Percentiles rank a stretch among this genome's conserved stretches.
These are phyloP conservation scores for Drosophila lowei DNA, from an alignment of 1,140 invertebrate genomes.

Conservation along the genomic window DNA sequence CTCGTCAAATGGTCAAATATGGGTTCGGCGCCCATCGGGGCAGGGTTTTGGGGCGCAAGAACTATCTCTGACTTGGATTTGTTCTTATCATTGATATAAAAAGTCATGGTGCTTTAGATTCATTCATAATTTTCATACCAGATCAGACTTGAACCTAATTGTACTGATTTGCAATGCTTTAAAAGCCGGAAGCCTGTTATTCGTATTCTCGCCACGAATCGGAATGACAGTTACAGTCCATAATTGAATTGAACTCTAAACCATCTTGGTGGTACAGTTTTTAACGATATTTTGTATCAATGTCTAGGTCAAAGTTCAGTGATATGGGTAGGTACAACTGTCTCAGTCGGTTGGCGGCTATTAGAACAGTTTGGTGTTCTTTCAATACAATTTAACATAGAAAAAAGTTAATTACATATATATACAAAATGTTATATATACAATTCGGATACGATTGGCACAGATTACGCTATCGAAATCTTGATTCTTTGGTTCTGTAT, in stretches of 20 bases:
- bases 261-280: no score
- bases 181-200: no score
- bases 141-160: no score
- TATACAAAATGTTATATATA: conserved; percentile 64
- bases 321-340: background rate
- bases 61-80: no score
- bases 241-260: no score
- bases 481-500: conserved; percentile 21
- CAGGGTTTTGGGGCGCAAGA: no score
- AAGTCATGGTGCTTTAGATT: no score
- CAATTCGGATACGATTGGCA: conserved; percentile 77
- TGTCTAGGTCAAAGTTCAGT: background rate
- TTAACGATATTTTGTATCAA: background rate
- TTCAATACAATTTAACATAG: conserved; percentile 56
- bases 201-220: background rate
- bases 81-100: no score
- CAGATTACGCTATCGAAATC: conserved; percentile 69
- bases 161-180: no score
- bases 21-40: no score
- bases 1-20: no score
- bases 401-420: conserved; percentile 59
- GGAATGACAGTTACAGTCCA: conserved; percentile 19
- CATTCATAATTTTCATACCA: no score
- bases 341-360: conserved; percentile 3
- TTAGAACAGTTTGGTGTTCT: conserved; percentile 35